These are phyloP conservation scores for Hylia prasina DNA, from an alignment of 2,113 vertebrate species.

Conservation along the genomic window DNA sequence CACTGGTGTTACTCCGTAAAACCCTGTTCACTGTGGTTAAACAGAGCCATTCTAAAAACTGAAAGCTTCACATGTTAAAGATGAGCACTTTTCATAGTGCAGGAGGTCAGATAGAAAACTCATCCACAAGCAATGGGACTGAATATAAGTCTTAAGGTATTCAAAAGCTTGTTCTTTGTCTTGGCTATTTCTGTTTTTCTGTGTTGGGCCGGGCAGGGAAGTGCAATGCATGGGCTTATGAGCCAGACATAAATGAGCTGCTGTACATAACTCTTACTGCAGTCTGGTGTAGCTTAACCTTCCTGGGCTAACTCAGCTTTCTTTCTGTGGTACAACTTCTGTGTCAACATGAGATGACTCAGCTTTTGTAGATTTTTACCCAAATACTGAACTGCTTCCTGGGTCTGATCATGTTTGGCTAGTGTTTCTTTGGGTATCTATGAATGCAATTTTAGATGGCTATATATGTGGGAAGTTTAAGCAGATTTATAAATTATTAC, in stretches of 20 bases:
- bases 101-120: not conserved
- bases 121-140: not conserved
- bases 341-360: not conserved
- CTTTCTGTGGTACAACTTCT: not conserved
- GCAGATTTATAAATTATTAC: not conserved
- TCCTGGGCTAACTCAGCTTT: not conserved
- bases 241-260: not conserved
- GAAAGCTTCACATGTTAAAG: not conserved
- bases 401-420: not conserved
- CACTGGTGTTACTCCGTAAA: not conserved
- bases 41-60: not conserved
- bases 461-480: not conserved
- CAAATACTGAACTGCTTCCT: not conserved
- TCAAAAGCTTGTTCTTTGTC: not conserved
- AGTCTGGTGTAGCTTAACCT: not conserved
- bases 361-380: not conserved
- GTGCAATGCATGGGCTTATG: not conserved
- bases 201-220: not conserved
- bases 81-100: not conserved
- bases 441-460: not conserved
- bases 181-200: not conserved
- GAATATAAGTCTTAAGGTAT: not conserved
- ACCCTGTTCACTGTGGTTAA: not conserved
- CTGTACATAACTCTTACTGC: not conserved
- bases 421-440: not conserved